Evolutionary conservation across 2,797 vertebrate genomes (phyloP).

Genomic region (Luscinia megarhynchos): DNA sequence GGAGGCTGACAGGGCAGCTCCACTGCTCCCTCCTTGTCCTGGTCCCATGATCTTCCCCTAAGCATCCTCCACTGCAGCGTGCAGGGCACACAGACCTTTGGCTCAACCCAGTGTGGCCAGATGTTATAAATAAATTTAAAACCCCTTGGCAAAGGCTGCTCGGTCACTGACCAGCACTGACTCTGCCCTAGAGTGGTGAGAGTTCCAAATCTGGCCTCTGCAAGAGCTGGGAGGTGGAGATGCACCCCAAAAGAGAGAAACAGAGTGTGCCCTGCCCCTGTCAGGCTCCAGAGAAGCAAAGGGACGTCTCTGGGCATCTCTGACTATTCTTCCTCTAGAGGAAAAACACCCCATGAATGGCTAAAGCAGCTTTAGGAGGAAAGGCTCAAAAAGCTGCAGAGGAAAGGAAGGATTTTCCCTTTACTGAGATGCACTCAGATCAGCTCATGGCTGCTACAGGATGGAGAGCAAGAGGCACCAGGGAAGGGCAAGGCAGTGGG

Average conservation of each 20-base stretch:
- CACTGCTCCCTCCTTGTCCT: background rate
- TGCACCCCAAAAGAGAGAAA: background rate
- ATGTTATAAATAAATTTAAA: background rate
- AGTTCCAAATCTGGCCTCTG: background rate
- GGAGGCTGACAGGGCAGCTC: background rate
- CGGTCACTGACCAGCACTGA: background rate
- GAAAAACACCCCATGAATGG: background rate
- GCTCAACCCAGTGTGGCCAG: background rate
- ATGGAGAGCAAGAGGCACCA: background rate
- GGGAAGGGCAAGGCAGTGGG: background rate
- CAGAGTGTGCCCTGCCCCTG: fast-evolving
- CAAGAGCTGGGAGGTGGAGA: background rate
- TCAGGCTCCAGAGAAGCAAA: background rate
- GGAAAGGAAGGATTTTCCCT: background rate
- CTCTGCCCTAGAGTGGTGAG: background rate
- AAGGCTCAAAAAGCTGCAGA: background rate
- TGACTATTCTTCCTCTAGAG: background rate
- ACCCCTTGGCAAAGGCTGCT: background rate
- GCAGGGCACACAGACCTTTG: fast-evolving
- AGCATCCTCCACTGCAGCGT: background rate
- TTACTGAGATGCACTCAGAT: background rate
- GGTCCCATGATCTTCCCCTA: background rate
- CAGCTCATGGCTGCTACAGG: fast-evolving
- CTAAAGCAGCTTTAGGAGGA: background rate
- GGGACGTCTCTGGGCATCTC: background rate